Conservation (phyloP, 2,113 vertebrate species). For the Tamias sibiricus region DNA sequence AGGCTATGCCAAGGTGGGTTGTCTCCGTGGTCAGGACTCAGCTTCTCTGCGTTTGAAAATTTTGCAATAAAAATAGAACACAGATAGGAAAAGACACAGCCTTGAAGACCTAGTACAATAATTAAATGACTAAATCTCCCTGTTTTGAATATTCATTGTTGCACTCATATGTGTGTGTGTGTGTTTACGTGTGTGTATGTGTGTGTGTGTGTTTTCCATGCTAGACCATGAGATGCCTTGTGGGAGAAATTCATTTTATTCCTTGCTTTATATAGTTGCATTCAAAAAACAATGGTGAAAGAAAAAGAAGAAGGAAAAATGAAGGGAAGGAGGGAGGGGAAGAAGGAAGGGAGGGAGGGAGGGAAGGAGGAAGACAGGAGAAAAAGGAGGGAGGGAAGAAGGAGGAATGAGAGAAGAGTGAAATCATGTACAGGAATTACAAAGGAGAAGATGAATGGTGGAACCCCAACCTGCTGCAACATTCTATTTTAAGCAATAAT, state of each 20-base stretch:
- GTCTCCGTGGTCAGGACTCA: background rate
- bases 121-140: background rate
- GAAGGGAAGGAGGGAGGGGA: background rate
- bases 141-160: background rate
- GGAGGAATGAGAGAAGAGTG: background rate
- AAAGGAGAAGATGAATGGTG: background rate
- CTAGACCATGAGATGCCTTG: background rate
- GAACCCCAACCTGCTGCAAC: background rate
- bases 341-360: background rate
- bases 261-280: background rate
- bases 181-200: background rate
- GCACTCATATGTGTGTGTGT: background rate
- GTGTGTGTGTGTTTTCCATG: background rate
- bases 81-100: background rate
- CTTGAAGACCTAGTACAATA: background rate
- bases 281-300: background rate
- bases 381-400: background rate
- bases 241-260: constrained; percentile 1
- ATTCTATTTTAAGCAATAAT: background rate
- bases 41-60: background rate
- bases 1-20: background rate
- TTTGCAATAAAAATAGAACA: constrained; percentile 14
- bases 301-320: background rate
- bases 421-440: accelerated
- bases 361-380: too few relatives aligned